These are phyloP conservation scores for Oryzias dopingdopingensis DNA, from an alignment of 2,797 vertebrate genomes.

Conservation along the genomic window DNA sequence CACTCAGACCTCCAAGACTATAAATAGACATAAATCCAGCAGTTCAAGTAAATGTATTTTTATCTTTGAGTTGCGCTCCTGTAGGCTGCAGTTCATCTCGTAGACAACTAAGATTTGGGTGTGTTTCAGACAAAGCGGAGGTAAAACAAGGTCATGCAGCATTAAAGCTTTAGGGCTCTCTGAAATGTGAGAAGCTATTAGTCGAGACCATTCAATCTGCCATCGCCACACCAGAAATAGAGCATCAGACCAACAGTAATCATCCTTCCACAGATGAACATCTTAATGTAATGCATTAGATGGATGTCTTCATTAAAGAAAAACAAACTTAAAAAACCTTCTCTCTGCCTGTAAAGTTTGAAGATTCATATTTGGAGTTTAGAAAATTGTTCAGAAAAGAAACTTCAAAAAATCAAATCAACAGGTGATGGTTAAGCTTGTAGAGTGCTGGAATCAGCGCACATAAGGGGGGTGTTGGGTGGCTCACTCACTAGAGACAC, in stretches of 20 bases:
- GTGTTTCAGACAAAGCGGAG: neutral
- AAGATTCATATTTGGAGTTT: too few species aligned
- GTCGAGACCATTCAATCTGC: conserved; percentile 17
- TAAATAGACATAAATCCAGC: conserved; percentile 48
- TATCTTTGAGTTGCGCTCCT: conserved; percentile 25
- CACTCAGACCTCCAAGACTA: conserved; percentile 26
- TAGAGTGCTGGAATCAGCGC: conserved; percentile 16
- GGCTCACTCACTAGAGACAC: conserved; percentile 27
- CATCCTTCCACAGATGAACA: too few species aligned
- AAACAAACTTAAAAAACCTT: too few species aligned
- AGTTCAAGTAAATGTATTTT: conserved; percentile 42
- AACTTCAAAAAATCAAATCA: too few species aligned
- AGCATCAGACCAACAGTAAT: too few species aligned
- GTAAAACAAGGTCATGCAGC: neutral
- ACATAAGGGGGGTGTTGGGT: conserved; percentile 37
- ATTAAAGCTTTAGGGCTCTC: too few species aligned
- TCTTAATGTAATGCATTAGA: too few species aligned
- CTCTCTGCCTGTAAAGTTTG: too few species aligned
- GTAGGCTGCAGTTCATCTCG: conserved; percentile 9
- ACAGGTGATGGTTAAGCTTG: neutral
- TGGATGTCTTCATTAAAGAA: too few species aligned
- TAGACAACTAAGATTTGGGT: neutral
- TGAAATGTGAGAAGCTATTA: neutral
- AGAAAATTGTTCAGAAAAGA: too few species aligned
- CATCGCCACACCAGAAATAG: too few species aligned